phyloP scores from a whole-genome alignment of 1,140 invertebrate species.

The Saccostrea glomerata region DNA sequence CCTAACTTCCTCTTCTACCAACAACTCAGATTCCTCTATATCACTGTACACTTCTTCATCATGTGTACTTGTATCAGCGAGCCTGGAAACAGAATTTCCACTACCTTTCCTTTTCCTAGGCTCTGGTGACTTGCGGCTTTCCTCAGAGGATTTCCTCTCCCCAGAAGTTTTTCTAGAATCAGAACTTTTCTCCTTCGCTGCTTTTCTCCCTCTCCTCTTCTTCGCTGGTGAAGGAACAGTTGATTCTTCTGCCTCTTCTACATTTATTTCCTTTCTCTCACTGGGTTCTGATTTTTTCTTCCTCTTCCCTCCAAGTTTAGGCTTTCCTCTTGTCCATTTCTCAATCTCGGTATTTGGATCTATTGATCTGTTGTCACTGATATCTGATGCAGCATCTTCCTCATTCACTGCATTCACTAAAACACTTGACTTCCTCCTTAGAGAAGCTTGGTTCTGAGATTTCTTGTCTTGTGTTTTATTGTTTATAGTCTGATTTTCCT shows the following conservation, averaged over 20 bases:
- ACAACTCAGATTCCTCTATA: constrained; percentile 4
- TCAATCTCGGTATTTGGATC: constrained; percentile 21
- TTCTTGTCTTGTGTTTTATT: background rate
- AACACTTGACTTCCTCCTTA: background rate
- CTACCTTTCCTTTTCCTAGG: background rate
- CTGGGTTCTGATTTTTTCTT: background rate
- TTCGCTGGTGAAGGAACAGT: background rate
- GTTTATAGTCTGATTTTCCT: background rate
- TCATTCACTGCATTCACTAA: background rate
- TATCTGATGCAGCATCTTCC: background rate
- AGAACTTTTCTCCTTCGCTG: background rate
- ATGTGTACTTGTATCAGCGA: background rate
- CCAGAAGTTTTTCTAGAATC: background rate
- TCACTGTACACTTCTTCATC: background rate
- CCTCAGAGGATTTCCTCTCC: background rate
- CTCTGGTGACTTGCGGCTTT: background rate
- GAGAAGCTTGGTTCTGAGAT: background rate
- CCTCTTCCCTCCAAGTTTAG: background rate
- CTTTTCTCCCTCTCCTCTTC: background rate
- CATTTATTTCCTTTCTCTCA: background rate
- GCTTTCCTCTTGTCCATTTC: background rate
- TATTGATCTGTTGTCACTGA: background rate
- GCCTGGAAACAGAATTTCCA: background rate
- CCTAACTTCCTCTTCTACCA: background rate
- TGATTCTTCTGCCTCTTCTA: background rate